Evolutionary conservation across 1,140 invertebrate genomes (phyloP).

Genomic region (Ceratitis capitata): DNA sequence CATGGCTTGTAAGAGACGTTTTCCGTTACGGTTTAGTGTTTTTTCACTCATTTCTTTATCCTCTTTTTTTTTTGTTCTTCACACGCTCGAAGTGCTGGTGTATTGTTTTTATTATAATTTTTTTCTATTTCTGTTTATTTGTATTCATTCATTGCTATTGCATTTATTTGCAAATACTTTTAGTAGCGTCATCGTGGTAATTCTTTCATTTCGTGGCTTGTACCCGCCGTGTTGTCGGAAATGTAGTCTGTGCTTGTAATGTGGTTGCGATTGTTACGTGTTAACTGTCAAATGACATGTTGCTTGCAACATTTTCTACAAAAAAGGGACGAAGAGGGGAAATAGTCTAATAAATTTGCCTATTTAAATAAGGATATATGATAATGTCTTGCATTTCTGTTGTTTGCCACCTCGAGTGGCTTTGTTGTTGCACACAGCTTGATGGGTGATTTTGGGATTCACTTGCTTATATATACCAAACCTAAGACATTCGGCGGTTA

Average conservation of each 20-base stretch:
- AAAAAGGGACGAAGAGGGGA: not conserved
- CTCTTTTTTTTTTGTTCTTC: not conserved
- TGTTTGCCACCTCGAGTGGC: not conserved
- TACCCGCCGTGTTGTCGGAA: conserved; percentile 11
- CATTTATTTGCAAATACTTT: not conserved
- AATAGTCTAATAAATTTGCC: too few relatives aligned
- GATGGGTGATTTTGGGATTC: too few relatives aligned
- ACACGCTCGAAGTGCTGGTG: not conserved
- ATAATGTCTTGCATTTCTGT: not conserved
- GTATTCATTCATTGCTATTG: not conserved
- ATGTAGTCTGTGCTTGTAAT: conserved; percentile 5
- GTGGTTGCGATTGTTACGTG: conserved; percentile 18
- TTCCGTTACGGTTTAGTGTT: not conserved
- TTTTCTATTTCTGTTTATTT: not conserved
- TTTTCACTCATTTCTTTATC: not conserved
- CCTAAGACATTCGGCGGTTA: too few relatives aligned
- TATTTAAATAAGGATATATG: not conserved
- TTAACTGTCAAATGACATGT: conserved; percentile 11
- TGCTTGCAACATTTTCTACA: not conserved
- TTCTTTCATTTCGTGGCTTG: conserved; percentile 3
- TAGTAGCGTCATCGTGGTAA: not conserved
- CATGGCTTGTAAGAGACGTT: conserved; percentile 11
- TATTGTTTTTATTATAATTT: too few relatives aligned
- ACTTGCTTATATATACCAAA: too few relatives aligned
- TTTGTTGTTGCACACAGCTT: not conserved